These are phyloP conservation scores for Tenebrosternarchus preto DNA, from an alignment of 2,113 vertebrate species.

Conservation along the genomic window DNA sequence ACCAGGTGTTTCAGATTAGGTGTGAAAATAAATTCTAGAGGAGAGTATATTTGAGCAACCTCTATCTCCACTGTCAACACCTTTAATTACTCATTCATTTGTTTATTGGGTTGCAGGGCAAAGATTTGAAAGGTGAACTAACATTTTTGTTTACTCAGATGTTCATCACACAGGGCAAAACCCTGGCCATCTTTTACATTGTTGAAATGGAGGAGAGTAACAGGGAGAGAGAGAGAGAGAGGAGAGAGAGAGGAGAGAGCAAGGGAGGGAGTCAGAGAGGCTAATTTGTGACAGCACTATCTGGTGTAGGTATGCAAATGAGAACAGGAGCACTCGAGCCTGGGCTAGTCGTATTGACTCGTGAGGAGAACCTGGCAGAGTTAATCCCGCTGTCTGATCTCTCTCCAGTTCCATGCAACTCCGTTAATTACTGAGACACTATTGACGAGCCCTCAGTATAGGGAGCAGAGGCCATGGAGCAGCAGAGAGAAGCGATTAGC, in stretches of 20 bases:
- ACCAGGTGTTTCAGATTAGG: conserved; percentile 39
- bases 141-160: conserved; percentile 20
- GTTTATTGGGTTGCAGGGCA: background rate
- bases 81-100: conserved; percentile 13
- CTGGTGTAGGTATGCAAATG: conserved; percentile 61
- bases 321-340: conserved; percentile 41
- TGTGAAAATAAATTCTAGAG: conserved; percentile 32
- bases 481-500: conserved; percentile 53
- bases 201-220: background rate
- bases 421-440: conserved; percentile 64
- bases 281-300: conserved; percentile 46
- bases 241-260: background rate
- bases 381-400: conserved; percentile 66
- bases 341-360: conserved; percentile 58
- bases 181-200: background rate
- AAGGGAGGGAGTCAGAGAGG: background rate
- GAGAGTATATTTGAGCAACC: conserved; percentile 7
- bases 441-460: conserved; percentile 61
- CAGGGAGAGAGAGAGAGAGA: background rate
- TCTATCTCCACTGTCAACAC: background rate
- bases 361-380: conserved; percentile 62
- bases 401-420: conserved; percentile 60
- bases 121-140: conserved; percentile 9
- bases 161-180: conserved; percentile 9
- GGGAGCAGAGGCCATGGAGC: conserved; percentile 55